A percentile compares a stretch with the other conserved stretches of the same genome.
phyloP scores from a whole-genome alignment of 2,888 invertebrate genomes.

The Epiblema foenella region DNA sequence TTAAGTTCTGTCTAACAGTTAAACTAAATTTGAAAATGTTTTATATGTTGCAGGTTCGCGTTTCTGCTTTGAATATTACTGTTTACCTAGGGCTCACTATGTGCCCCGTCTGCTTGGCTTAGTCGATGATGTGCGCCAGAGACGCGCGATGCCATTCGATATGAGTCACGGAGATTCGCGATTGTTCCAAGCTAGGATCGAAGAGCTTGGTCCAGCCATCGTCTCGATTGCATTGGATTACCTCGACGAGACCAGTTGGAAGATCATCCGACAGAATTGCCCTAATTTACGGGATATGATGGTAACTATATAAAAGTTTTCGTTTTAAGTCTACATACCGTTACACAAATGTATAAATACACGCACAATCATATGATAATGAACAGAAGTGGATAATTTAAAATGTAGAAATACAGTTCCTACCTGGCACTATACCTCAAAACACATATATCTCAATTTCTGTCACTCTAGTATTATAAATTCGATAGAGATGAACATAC shows the following conservation, averaged over 20 bases:
- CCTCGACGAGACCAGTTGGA: conserved; percentile 1
- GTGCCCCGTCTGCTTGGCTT: conserved; percentile 17
- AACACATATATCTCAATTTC: too few species aligned
- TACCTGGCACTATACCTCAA: too few species aligned
- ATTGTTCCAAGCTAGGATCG: background rate
- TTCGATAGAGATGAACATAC: too few species aligned
- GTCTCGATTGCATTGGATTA: conserved; percentile 8
- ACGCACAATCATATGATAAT: too few species aligned
- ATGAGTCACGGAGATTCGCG: background rate
- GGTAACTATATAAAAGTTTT: background rate
- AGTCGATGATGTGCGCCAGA: background rate
- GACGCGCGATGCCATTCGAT: conserved; percentile 13
- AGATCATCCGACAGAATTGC: conserved; percentile 9
- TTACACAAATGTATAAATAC: too few species aligned
- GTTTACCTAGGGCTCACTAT: background rate
- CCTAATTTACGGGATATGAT: conserved; percentile 10
- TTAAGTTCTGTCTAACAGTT: background rate
- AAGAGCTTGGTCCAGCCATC: conserved; percentile 7
- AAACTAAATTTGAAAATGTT: background rate
- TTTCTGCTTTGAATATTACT: conserved; percentile 18
- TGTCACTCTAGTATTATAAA: too few species aligned
- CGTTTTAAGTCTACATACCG: background rate
- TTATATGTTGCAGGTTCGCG: conserved; percentile 2
- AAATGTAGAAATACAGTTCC: too few species aligned
- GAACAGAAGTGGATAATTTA: too few species aligned